Conservation (phyloP, 2,113 vertebrate genomes). For the Aleadryas rufinucha region DNA sequence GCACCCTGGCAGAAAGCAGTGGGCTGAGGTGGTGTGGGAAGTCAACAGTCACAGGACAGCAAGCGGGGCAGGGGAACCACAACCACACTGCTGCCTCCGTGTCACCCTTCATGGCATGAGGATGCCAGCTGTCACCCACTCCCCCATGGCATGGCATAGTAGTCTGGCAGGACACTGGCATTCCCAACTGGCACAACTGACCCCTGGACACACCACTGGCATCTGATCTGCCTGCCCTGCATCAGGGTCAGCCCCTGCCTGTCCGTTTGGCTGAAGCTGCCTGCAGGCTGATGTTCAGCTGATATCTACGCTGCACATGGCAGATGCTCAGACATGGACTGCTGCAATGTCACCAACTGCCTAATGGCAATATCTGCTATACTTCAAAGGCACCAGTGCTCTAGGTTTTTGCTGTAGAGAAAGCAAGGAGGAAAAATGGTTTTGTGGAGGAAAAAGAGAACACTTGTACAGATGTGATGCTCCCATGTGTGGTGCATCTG, state of each 20-base stretch:
- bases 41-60: neutral
- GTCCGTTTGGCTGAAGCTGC: neutral
- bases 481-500: fast-evolving
- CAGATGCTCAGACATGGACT: neutral
- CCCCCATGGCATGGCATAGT: neutral
- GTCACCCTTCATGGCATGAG: fast-evolving
- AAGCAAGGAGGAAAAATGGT: neutral
- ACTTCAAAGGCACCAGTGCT: neutral
- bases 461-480: neutral
- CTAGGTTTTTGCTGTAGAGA: neutral
- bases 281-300: neutral
- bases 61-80: neutral
- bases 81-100: neutral
- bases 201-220: too few relatives aligned
- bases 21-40: neutral
- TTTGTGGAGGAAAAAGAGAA: neutral
- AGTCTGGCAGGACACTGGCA: neutral
- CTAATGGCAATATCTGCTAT: neutral
- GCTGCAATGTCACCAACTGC: neutral
- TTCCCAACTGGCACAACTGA: neutral
- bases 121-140: neutral
- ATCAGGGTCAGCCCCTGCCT: too few relatives aligned
- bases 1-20: neutral
- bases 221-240: neutral
- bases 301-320: fast-evolving